Conservation (phyloP, 1,140 invertebrate genomes). For the Pogonognathellus flavescens region DNA sequence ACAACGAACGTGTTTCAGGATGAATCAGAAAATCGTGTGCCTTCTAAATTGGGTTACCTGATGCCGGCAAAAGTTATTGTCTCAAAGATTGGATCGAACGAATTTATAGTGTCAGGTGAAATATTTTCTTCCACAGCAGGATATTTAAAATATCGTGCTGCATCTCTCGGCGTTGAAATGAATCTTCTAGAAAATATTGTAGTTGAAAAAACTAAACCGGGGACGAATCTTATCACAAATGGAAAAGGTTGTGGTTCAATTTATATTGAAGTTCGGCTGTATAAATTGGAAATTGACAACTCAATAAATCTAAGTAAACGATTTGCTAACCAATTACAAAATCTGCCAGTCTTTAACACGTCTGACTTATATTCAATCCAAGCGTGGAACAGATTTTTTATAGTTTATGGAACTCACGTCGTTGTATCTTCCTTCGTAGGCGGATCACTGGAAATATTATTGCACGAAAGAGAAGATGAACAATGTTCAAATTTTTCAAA, state of each 20-base stretch:
- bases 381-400: not conserved
- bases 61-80: not conserved
- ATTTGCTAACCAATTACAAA: not conserved
- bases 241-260: not conserved
- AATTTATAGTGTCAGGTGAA: no score
- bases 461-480: not conserved
- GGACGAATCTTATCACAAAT: not conserved
- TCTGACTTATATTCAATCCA: not conserved
- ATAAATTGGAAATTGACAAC: not conserved
- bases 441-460: not conserved
- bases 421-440: not conserved
- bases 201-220: not conserved
- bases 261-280: not conserved
- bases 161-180: no score
- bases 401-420: not conserved
- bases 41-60: not conserved
- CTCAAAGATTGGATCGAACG: no score
- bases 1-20: not conserved
- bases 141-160: no score
- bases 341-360: not conserved
- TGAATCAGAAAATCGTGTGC: not conserved
- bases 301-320: not conserved
- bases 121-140: no score
- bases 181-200: no score
- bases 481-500: not conserved